Evolutionary conservation across 2,888 invertebrate genomes (phyloP).

Genomic region (Nephrocerus scutellatus): DNA sequence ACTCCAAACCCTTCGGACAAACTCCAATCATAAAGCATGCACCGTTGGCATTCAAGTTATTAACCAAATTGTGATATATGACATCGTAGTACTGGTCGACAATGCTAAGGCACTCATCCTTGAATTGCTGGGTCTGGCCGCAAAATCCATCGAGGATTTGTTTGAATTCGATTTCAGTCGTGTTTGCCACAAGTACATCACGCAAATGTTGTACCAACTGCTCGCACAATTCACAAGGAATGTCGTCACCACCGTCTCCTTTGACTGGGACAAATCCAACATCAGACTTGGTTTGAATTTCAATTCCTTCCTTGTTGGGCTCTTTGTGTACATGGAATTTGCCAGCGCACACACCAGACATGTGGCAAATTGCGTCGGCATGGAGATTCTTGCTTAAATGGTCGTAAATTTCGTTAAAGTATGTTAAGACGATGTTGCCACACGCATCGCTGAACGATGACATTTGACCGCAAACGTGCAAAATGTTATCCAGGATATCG

Average conservation of each 20-base stretch:
- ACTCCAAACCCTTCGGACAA: slow-evolving; percentile 36
- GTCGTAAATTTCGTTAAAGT: slow-evolving; percentile 65
- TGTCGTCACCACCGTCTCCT: slow-evolving; percentile 49
- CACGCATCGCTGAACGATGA: slow-evolving; percentile 75
- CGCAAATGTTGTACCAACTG: slow-evolving; percentile 72
- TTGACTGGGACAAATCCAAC: slow-evolving; percentile 53
- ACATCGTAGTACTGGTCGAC: slow-evolving; percentile 72
- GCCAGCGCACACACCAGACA: slow-evolving; percentile 66
- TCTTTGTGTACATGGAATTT: slow-evolving; percentile 58
- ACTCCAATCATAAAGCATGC: slow-evolving; percentile 61
- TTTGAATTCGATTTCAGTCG: slow-evolving; percentile 76
- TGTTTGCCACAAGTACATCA: slow-evolving; percentile 74
- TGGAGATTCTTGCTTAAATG: slow-evolving; percentile 58
- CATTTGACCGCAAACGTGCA: slow-evolving; percentile 59
- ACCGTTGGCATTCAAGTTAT: slow-evolving; percentile 61
- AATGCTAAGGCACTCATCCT: slow-evolving; percentile 65
- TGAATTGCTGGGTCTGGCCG: slow-evolving; percentile 68
- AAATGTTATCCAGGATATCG: slow-evolving; percentile 40
- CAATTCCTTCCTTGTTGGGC: slow-evolving; percentile 50
- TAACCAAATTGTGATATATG: slow-evolving; percentile 63
- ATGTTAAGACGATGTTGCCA: slow-evolving; percentile 62
- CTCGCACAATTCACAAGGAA: slow-evolving; percentile 80
- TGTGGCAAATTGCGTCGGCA: slow-evolving; percentile 62
- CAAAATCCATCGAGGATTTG: slow-evolving; percentile 70
- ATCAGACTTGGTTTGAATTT: slow-evolving; percentile 53